Evolutionary conservation across 2,888 invertebrate species (phyloP), one percentile per base, ranked within the genome.

Genomic region (Drosophila silvestris): DNA sequence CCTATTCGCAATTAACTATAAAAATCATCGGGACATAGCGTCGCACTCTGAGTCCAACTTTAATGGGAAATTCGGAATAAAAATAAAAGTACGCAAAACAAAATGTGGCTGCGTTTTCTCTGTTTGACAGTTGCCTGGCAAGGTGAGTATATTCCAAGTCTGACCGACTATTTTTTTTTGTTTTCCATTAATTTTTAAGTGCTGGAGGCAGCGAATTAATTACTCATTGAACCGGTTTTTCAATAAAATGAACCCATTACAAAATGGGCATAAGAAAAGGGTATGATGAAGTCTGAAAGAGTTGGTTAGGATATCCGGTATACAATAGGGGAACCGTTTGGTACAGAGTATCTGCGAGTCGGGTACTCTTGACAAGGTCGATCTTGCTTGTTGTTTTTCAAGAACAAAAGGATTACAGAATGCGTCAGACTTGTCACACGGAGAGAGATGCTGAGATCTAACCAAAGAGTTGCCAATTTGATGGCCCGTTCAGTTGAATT

Each of bases 341-440:
- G 12, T n/a, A 56, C 14, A 28, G 14, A 28, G 57, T 57, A 39
- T 57, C 57, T 57, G 3, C 5, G 5, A 57, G 57, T 30, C 37
- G 37, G 19, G 4, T 37, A 22, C 5, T 16, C 37, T 39, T 1
- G 14, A 7, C 28, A 28, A 7, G n/a, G 19, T 12, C 14, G 14
- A 6, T n/a, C 2, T n/a, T 28, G 14, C 14, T 56, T 30, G n/a
- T 19, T 30, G 16, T 51, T 51, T 51, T 19, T 28, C n/a, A 57
- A n/a, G n/a, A 57, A 37, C 26, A 47, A 59, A 90, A 85, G 85
- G 85, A 85, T 90, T 83, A 83, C 62, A 47, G 65, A 68, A 70
- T 77, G 70, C 65, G 67, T 77, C 58, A 66, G 69, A 69, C 56
- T 54, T 37, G 35, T 56, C 26, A 47, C 1, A 47, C 14, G 19